These are phyloP conservation scores for Brassicogethes aeneus DNA, from an alignment of 2,888 invertebrate genomes.

Conservation along the genomic window DNA sequence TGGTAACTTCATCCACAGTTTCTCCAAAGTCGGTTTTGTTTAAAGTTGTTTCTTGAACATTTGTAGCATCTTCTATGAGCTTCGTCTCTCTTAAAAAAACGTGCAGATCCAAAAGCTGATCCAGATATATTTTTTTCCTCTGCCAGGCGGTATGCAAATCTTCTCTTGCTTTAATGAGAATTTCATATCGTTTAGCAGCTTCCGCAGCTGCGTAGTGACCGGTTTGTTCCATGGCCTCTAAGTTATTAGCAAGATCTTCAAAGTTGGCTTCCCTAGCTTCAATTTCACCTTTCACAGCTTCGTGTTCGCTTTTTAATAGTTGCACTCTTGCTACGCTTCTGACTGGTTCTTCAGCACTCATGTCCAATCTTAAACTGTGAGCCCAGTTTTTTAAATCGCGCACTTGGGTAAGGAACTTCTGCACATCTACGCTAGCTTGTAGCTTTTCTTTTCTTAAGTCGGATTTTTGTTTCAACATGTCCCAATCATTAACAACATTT, in stretches of 20 bases:
- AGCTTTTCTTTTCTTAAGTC: slow-evolving; percentile 71
- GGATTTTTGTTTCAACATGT: slow-evolving; percentile 72
- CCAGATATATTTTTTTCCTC: slow-evolving; percentile 76
- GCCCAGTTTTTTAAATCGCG: slow-evolving; percentile 88
- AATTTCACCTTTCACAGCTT: slow-evolving; percentile 73
- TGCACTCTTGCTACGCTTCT: slow-evolving; percentile 77
- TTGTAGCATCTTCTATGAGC: slow-evolving; percentile 80
- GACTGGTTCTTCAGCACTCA: slow-evolving; percentile 73
- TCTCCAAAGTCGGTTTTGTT: slow-evolving; percentile 60
- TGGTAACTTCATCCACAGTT: slow-evolving; percentile 82
- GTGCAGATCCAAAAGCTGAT: slow-evolving; percentile 87
- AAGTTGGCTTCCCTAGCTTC: slow-evolving; percentile 82
- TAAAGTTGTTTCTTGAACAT: slow-evolving; percentile 76
- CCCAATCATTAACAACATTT: slow-evolving; percentile 82
- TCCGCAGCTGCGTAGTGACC: slow-evolving; percentile 72
- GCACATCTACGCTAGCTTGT: slow-evolving; percentile 80
- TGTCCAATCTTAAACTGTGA: slow-evolving; percentile 62
- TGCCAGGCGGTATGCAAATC: slow-evolving; percentile 80
- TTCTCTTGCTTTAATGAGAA: slow-evolving; percentile 69
- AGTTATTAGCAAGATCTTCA: slow-evolving; percentile 62
- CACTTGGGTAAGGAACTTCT: slow-evolving; percentile 77
- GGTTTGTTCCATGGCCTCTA: slow-evolving; percentile 74
- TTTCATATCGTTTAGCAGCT: slow-evolving; percentile 69
- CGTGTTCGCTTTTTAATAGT: slow-evolving; percentile 72
- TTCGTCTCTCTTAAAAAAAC: slow-evolving; percentile 92